Percentiles rank a stretch among this genome's conserved stretches.
phyloP scores from a whole-genome alignment of 35 echinoderm and acorn worm species.

The Ophioderma brevispina region DNA sequence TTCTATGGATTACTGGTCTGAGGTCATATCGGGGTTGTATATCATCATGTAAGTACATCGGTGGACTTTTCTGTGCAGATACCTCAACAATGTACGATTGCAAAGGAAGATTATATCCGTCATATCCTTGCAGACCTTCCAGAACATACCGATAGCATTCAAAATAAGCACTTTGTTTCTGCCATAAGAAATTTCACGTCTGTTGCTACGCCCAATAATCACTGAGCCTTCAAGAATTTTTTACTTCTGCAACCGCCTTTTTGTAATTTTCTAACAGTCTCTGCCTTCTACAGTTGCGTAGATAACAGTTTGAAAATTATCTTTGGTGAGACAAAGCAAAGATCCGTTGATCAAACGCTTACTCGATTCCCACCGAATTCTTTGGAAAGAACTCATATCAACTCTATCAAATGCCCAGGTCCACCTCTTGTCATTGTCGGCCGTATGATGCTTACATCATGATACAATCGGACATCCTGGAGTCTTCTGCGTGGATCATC shows the following conservation, averaged over 20 bases:
- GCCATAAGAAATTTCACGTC: slow-evolving; percentile 51
- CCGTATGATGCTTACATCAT: slow-evolving; percentile 58
- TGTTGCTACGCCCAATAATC: background rate
- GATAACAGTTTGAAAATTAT: slow-evolving; percentile 69
- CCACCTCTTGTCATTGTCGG: slow-evolving; percentile 52
- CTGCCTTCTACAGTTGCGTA: slow-evolving; percentile 88
- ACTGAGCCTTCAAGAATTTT: slow-evolving; percentile 17
- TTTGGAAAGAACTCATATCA: slow-evolving; percentile 51
- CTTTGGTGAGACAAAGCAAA: slow-evolving; percentile 80
- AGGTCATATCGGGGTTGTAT: slow-evolving; percentile 65
- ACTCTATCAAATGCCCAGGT: slow-evolving; percentile 43
- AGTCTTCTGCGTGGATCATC: slow-evolving; percentile 23
- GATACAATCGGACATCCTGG: slow-evolving; percentile 65
- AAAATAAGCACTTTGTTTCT: slow-evolving; percentile 89
- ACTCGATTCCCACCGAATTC: slow-evolving; percentile 77
- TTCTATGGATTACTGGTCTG: background rate
- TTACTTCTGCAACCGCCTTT: slow-evolving; percentile 65
- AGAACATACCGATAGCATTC: slow-evolving; percentile 91
- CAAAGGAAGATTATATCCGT: slow-evolving; percentile 60
- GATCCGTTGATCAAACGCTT: slow-evolving; percentile 71
- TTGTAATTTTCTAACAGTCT: slow-evolving; percentile 59
- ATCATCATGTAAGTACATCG: slow-evolving; percentile 6
- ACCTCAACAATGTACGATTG: background rate
- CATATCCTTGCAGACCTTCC: slow-evolving; percentile 58
- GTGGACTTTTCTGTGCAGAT: background rate